Percentiles rank a stretch among this genome's conserved stretches.
phyloP scores from a whole-genome alignment of 2,797 vertebrate genomes.

The Champsocephalus esox region DNA sequence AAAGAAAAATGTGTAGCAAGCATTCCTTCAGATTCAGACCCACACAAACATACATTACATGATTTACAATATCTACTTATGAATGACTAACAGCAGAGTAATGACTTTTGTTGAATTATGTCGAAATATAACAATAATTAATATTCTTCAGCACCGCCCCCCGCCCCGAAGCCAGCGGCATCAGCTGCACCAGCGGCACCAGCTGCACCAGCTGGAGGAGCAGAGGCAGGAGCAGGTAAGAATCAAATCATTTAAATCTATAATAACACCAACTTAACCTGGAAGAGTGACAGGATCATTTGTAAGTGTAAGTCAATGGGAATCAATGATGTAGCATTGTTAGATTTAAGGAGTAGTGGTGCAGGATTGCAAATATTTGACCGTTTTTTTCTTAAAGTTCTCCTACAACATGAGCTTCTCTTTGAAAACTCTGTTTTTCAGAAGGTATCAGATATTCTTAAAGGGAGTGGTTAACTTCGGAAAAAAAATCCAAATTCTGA shows the following conservation, averaged over 20 bases:
- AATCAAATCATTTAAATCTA: neutral
- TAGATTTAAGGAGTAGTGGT: too few species aligned
- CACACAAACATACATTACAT: neutral
- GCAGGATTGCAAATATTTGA: neutral
- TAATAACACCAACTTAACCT: neutral
- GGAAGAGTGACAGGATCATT: neutral
- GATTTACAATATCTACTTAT: neutral
- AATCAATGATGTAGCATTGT: neutral
- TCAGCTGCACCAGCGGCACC: constrained; percentile 48
- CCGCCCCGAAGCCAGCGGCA: constrained; percentile 47
- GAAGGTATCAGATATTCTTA: too few species aligned
- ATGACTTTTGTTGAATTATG: neutral
- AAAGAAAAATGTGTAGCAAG: neutral
- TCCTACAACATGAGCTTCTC: neutral
- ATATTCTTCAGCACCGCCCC: constrained; percentile 39
- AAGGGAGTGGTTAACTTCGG: neutral
- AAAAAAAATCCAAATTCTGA: neutral
- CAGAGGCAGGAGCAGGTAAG: constrained; percentile 58
- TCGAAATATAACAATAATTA: neutral
- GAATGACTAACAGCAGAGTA: neutral
- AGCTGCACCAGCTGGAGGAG: constrained; percentile 45
- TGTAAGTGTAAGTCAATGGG: neutral
- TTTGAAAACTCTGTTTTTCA: too few species aligned
- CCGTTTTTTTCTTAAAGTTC: too few species aligned
- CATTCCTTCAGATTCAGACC: neutral